These are phyloP conservation scores for Phengaris arion DNA, from an alignment of 2,888 invertebrate species.

Conservation along the genomic window DNA sequence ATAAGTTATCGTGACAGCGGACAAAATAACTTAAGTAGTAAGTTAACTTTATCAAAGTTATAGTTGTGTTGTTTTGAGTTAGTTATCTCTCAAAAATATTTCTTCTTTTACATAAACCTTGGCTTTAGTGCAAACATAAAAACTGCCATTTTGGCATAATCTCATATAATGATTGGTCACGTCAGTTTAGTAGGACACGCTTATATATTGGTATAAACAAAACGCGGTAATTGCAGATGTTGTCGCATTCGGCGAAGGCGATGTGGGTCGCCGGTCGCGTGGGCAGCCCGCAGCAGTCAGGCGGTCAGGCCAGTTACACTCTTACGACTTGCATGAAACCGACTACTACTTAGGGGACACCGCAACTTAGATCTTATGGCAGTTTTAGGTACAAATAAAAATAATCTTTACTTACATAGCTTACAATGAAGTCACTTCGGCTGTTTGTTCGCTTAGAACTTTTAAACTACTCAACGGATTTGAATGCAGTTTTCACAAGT, in stretches of 20 bases:
- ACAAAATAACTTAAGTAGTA: neutral
- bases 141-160: neutral
- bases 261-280: neutral
- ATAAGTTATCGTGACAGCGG: neutral
- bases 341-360: neutral
- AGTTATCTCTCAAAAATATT: neutral
- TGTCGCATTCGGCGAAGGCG: neutral
- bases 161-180: neutral
- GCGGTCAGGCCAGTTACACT: neutral
- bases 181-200: neutral
- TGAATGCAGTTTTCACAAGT: no score
- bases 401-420: no score
- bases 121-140: neutral
- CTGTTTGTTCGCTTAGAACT: no score
- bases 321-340: neutral
- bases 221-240: conserved; percentile 2
- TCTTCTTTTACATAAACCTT: neutral
- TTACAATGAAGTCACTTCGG: no score
- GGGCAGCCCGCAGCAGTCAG: neutral
- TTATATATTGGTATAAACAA: neutral
- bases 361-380: neutral
- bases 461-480: no score
- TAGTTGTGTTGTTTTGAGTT: neutral
- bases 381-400: no score
- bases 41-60: neutral